phyloP scores from a whole-genome alignment of 2,113 vertebrate genomes.

The Sitta europaea region DNA sequence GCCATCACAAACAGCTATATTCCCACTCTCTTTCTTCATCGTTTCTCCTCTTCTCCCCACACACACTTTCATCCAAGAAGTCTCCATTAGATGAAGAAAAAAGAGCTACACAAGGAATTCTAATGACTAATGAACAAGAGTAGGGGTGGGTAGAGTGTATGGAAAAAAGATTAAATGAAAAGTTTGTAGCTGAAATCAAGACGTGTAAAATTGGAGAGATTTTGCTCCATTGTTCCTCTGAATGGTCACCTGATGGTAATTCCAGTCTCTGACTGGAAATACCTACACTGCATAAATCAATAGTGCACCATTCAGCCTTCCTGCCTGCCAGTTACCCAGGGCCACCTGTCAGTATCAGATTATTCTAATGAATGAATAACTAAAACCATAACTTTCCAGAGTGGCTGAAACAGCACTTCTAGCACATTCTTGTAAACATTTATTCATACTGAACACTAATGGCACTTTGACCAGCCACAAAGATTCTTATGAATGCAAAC shows the following conservation, averaged over 20 bases:
- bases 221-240: neutral
- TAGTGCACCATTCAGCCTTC: neutral
- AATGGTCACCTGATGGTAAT: neutral
- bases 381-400: neutral
- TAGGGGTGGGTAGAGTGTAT: neutral
- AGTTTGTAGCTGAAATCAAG: neutral
- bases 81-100: neutral
- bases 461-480: neutral
- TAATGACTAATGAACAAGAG: neutral
- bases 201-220: neutral
- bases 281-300: neutral
- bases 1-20: neutral
- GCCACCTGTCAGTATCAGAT: neutral
- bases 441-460: neutral
- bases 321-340: neutral
- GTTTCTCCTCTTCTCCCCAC: neutral
- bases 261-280: neutral
- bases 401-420: neutral
- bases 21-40: neutral
- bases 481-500: neutral
- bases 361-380: neutral
- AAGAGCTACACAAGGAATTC: neutral
- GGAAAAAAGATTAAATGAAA: neutral
- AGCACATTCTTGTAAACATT: conserved; percentile 2
- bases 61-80: neutral